These are phyloP conservation scores for Helicoverpa assulta DNA, from an alignment of 2,888 invertebrate species.

Conservation along the genomic window DNA sequence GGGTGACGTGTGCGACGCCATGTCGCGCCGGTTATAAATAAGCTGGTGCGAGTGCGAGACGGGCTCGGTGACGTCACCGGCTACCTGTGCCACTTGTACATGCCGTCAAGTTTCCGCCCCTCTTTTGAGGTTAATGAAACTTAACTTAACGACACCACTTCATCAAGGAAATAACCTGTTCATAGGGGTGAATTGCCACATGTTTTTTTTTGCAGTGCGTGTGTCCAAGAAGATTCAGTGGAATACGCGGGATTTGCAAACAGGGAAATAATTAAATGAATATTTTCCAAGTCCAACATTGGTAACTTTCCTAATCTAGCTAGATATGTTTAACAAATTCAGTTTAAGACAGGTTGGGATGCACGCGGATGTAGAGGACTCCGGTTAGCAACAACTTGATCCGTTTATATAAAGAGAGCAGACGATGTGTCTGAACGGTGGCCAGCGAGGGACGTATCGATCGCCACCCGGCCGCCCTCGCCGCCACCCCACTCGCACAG, in stretches of 20 bases:
- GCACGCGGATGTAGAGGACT: too few relatives aligned
- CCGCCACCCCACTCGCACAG: conserved; percentile 53
- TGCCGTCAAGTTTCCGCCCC: conserved; percentile 14
- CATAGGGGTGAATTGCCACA: not conserved
- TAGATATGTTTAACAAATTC: too few relatives aligned
- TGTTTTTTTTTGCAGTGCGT: too few relatives aligned
- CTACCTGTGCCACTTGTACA: conserved; percentile 49
- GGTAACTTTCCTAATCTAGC: too few relatives aligned
- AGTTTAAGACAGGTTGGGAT: too few relatives aligned
- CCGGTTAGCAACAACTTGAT: conserved; percentile 59
- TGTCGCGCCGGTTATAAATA: conserved; percentile 68
- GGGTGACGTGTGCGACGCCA: conserved; percentile 60
- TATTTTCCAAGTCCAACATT: too few relatives aligned
- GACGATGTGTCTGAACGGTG: conserved; percentile 70
- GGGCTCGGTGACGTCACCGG: conserved; percentile 54
- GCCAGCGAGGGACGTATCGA: conserved; percentile 69
- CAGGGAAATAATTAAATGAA: too few relatives aligned
- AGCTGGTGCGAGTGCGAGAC: conserved; percentile 51
- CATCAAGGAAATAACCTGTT: conserved; percentile 6
- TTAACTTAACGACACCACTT: conserved; percentile 11
- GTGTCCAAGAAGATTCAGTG: too few relatives aligned
- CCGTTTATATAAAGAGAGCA: conserved; percentile 64
- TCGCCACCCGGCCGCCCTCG: conserved; percentile 59
- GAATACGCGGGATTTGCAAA: too few relatives aligned
- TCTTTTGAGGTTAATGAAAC: conserved; percentile 32